Base-by-base conservation (phyloP, 1,140 invertebrate genomes). In the Megalopta genalis region DNA sequence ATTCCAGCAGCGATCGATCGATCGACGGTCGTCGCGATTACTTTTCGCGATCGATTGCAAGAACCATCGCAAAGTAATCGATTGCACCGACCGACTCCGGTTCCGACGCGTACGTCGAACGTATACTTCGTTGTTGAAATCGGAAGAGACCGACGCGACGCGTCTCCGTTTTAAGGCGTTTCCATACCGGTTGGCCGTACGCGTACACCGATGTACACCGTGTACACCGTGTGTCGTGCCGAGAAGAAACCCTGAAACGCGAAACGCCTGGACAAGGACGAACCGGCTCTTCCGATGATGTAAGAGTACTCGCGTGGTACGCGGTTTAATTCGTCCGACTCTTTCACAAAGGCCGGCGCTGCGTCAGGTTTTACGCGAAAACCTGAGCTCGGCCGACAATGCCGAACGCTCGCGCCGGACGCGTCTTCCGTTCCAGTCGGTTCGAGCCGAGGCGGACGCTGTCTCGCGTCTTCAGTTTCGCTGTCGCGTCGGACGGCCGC, bases 171-270 rank as follows among this genome's bases (percentile, higher is more conserved):
- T 52, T 23, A 25, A 63, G 12, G 39, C n/a, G 37, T 64, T 46
- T 77, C 46, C 37, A 18, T 72, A 72, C 71, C 60, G 10, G 9
- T 12, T 46, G 42, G 10, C 2, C 42, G 10, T 12, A 14, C 14
- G 14, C 10, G 10, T 1, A 2, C 14, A 46, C 10, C 1, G 1
- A 2, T 14, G 32, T 32, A 32, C 4, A 32, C 32, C 32, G 32
- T 32, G 4, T 32, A 32, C 4, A 32, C 32, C 32, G 4, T 32
- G 32, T 32, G 4, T 32, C 4, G 4, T 32, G 32, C 32, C 42
- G 42, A 46, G 42, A 46, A 46, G 71, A 84, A 84, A 83, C n/a
- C 21, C 46, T 83, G 83, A 85, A 85, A 80, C 59, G 54, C 37
- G 82, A 84, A 77, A 68, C 83, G 64, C 37, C 10, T 37, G 25